Conservation (phyloP, 2,797 vertebrate species). For the Tympanoctomys barrerae region DNA sequence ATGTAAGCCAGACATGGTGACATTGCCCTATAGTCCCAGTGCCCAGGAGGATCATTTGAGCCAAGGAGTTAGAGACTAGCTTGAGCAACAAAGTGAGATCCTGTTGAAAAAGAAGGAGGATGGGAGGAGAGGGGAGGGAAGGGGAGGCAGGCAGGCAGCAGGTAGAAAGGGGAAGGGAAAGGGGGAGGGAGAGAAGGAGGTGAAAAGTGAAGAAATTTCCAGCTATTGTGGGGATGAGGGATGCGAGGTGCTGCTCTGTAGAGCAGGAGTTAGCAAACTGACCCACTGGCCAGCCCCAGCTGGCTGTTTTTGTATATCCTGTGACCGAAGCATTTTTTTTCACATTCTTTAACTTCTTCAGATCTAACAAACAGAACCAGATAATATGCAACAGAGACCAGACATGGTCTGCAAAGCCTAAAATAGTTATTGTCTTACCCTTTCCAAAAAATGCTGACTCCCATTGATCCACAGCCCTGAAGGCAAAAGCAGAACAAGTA, state of each 20-base stretch:
- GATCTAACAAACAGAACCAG: neutral
- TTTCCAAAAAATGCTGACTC: slow-evolving; percentile 11
- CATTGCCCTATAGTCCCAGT: too few relatives aligned
- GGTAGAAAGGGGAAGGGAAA: too few relatives aligned
- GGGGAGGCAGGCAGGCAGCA: too few relatives aligned
- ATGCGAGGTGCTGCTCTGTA: neutral
- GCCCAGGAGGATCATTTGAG: too few relatives aligned
- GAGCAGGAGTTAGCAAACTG: neutral
- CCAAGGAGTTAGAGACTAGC: too few relatives aligned
- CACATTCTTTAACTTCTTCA: neutral
- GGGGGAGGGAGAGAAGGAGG: too few relatives aligned
- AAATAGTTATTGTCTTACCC: neutral
- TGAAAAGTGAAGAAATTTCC: neutral
- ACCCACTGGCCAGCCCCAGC: neutral
- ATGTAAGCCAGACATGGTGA: too few relatives aligned
- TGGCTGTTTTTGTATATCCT: neutral
- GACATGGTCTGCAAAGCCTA: neutral
- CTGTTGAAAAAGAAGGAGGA: too few relatives aligned
- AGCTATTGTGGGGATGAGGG: neutral
- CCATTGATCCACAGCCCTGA: neutral
- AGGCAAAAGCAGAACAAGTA: neutral
- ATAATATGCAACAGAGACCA: neutral
- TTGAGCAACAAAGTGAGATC: too few relatives aligned
- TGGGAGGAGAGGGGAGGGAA: too few relatives aligned
- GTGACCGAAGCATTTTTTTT: slow-evolving; percentile 40